phyloP scores from a whole-genome alignment of 2,113 vertebrate species.

The Amblyornis subalaris region DNA sequence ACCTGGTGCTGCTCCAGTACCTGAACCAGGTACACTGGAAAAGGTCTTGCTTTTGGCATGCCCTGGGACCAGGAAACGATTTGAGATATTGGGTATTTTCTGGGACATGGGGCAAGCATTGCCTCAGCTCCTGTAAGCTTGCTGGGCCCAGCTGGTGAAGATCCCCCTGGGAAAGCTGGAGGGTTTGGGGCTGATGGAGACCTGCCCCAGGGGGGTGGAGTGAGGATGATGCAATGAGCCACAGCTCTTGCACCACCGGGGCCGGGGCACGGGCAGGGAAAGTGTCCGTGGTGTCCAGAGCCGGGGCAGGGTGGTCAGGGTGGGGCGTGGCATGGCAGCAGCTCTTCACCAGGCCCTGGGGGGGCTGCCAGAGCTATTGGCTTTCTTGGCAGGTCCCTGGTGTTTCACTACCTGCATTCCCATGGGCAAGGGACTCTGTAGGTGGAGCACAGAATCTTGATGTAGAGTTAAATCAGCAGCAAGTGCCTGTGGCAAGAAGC shows the following conservation, averaged over 20 bases:
- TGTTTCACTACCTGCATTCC: background rate
- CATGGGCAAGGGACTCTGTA: background rate
- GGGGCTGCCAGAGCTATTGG: background rate
- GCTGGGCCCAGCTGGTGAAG: background rate
- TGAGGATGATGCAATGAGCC: slow-evolving; percentile 15
- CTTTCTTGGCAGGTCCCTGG: background rate
- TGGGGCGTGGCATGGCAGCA: rapidly evolving
- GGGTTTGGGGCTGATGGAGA: background rate
- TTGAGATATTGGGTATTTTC: background rate
- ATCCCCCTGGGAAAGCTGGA: background rate
- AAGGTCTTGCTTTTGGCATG: background rate
- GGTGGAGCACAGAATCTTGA: background rate
- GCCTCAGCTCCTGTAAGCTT: background rate
- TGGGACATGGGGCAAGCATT: rapidly evolving
- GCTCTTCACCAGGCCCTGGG: rapidly evolving
- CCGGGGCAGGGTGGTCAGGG: rapidly evolving
- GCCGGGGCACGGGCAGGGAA: background rate
- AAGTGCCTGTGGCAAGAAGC: rapidly evolving
- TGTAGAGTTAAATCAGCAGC: background rate
- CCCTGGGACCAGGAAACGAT: background rate
- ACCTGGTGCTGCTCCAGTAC: background rate
- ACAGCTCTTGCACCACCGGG: rapidly evolving
- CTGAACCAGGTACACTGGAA: background rate
- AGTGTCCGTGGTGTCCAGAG: background rate
- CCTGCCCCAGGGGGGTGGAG: background rate